phyloP scores from a whole-genome alignment of 1,140 invertebrate species.

The Euura lappo region DNA sequence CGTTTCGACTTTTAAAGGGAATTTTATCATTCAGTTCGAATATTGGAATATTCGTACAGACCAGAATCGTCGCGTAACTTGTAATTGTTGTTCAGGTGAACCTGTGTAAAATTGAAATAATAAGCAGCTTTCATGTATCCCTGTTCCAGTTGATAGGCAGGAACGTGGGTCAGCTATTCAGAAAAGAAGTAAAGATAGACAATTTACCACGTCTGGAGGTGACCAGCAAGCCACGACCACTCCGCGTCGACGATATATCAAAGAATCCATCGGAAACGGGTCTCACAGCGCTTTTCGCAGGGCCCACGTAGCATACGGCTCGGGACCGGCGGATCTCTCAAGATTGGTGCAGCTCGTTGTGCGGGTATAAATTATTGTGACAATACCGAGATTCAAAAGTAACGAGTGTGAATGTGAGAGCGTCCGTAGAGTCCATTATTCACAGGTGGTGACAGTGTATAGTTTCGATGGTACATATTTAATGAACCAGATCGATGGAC shows the following conservation, averaged over 20 bases:
- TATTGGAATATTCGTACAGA: too few relatives aligned
- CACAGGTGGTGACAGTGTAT: background rate
- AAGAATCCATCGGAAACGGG: conserved; percentile 56
- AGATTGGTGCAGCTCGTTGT: conserved; percentile 46
- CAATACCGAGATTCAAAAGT: conserved; percentile 7
- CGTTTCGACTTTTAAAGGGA: too few relatives aligned
- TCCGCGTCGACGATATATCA: conserved; percentile 56
- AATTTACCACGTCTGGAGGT: conserved; percentile 74
- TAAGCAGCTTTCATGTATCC: conserved; percentile 5
- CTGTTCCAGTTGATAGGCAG: conserved; percentile 74
- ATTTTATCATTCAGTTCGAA: too few relatives aligned
- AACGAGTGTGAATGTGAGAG: background rate
- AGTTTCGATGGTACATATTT: background rate
- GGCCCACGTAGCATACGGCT: conserved; percentile 53
- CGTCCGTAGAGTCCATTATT: background rate
- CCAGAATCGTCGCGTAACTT: too few relatives aligned
- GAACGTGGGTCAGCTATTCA: conserved; percentile 84
- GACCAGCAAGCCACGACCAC: conserved; percentile 61
- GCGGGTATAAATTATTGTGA: conserved; percentile 48
- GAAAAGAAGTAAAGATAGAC: conserved; percentile 83
- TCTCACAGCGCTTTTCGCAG: conserved; percentile 61
- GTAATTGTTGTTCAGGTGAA: too few relatives aligned
- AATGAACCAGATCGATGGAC: background rate
- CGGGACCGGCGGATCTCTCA: conserved; percentile 30
- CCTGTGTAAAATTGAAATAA: too few relatives aligned